Base-by-base conservation (phyloP, 1,140 invertebrate genomes). In the Sminthurinus signatus region DNA sequence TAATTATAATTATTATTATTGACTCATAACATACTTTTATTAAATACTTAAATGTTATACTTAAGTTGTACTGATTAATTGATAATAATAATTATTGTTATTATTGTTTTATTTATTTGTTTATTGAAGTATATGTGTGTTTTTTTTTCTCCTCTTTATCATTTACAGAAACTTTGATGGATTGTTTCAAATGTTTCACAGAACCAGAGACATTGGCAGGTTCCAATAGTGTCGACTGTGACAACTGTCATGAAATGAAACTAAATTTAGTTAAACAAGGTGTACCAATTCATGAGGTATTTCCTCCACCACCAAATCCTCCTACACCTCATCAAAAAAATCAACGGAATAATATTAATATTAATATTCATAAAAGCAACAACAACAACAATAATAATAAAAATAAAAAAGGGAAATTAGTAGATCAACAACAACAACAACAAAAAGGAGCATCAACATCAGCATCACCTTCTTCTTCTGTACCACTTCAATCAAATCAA, bases 241-340 rank as follows among this genome's bases (percentile, higher is more conserved):
- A 71, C 51, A 67, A 63, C 17, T 71, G 69, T 57, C 69, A 71
- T 48, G 36, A 50, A 43, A 29, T 52, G 4, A 71, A 71, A n/a
- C 25, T 71, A 23, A 66, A 64, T 10, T 61, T 65, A 54, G 12
- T 71, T 2, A 60, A 61, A 17, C 42, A 36, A 1, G 69, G 69
- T 32, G 56, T 50, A 4, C 57, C 25, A 39, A 27, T 64, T 17
- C 62, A 71, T 36, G 62, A 71, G 50, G 60, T 71, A n/a, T 71
- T 71, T 51, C 69, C 69, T 17, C 48, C 42, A n/a, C 42, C 56
- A 21, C 58, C 57, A 50, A 58, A 8, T 25, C 29, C 31, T 36
- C 10, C 39, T 19, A 10, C 32, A 36, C 32, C 32, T 8, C 5
- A 8, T 8, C 32, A 5, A 36, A 8, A 5, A 36, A 36, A 15